Evolutionary conservation across 37 sponge, comb jelly and placozoan species (phyloP).

Genomic region (Tethya wilhelma): DNA sequence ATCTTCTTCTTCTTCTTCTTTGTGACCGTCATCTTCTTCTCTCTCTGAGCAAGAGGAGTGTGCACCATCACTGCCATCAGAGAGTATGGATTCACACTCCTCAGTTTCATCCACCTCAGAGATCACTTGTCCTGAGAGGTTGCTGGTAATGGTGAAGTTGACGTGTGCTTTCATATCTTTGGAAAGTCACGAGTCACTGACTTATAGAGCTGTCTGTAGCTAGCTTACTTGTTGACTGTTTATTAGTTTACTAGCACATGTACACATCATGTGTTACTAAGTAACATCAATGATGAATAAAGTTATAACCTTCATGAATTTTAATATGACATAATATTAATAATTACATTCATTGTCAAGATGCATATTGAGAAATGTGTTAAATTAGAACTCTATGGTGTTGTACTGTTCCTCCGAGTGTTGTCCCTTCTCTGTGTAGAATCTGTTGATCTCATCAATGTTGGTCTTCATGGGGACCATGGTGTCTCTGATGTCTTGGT

Average conservation of each 20-base stretch:
- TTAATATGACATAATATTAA: neutral
- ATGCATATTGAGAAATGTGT: neutral
- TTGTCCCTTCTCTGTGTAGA: conserved; percentile 58
- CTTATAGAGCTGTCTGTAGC: neutral
- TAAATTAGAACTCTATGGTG: neutral
- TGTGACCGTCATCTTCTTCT: no score
- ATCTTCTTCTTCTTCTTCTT: neutral
- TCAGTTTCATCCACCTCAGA: neutral
- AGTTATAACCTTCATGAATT: neutral
- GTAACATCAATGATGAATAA: no score
- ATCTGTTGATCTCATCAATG: conserved; percentile 61
- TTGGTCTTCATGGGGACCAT: conserved; percentile 22
- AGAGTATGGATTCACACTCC: neutral
- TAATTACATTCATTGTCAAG: neutral
- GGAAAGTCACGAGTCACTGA: neutral
- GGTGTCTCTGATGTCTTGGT: conserved; percentile 39
- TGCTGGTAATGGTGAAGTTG: neutral
- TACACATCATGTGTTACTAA: no score
- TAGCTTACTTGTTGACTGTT: neutral
- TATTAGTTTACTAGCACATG: no score
- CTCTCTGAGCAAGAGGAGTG: no score
- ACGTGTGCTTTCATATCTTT: neutral
- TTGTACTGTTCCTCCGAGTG: conserved; percentile 29
- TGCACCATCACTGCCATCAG: neutral
- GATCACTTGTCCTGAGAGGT: neutral